Base-by-base conservation (phyloP, 2,113 vertebrate genomes). In the Sorex fumeus region DNA sequence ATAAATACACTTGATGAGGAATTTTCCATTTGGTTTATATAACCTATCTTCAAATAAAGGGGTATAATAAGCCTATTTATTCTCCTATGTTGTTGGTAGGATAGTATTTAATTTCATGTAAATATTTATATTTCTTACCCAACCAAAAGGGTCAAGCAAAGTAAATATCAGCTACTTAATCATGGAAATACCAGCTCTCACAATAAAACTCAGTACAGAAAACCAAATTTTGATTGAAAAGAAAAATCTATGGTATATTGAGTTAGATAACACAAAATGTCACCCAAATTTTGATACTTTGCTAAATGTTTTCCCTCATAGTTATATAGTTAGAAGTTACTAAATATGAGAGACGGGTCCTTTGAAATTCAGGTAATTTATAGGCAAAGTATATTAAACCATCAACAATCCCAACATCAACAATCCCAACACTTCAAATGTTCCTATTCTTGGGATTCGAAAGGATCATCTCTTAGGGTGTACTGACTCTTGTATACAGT, bases 361-460 rank as follows among this genome's bases (percentile, higher is more conserved):
- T 89, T 91, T 93, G 34, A 90, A 94, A 79, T 90, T 1, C 15
- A 84, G 32, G 77, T 72, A 45, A 82, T 92, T 87, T 43, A 92
- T 30, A 47, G 62, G 34, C 0, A 78, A 82, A 69, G 71, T 45
- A 71, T 77, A 76, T 76, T 91, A 88, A 85, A 81, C 45, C 5
- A 53, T 40, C 27, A 30, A 60, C 57, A 67, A 64, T n/a, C n/a
- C n/a, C n/a, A n/a, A n/a, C n/a, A n/a, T n/a, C n/a, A n/a, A n/a
- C n/a, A n/a, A n/a, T 64, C 4, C 85, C 75, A 76, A 69, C 36
- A 78, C 23, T 25, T 60, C 4, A n/a, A 83, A 7, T 87, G 9
- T 87, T 87, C 21, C 13, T 75, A 28, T 23, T 78, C 19, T 78
- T 72, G 50, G 40, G 28, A 87, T 74, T 66, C 62, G 4, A 71